Evolutionary conservation across 2,888 invertebrate species (phyloP), one percentile per base, ranked within the genome.

Genomic region (Amiota mariae): DNA sequence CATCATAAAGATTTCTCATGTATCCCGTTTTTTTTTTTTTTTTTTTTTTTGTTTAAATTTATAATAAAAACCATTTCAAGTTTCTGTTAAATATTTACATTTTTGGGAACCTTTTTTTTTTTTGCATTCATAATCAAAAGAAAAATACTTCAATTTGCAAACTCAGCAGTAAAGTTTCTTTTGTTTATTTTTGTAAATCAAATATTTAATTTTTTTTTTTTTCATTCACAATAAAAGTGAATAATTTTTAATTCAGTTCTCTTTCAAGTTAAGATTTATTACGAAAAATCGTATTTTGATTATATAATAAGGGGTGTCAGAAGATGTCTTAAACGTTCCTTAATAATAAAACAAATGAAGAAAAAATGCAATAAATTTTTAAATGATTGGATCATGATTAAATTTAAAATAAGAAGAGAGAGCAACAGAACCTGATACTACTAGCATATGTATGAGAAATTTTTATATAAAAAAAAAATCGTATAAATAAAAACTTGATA

Each of bases 81-180:
- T 68, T 51, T 51, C 54, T 20, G 24, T 49, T 51, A 51, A 68
- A 68, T 68, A 68, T 68, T 68, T 68, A 68, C 51, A 24, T 36
- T 12, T 59, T 59, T 36, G 36, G 36, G 36, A 6, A n/a, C n/a
- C n/a, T 59, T 18, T 59, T 10, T 3, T 11, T 59, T 9, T 18
- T 24, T 59, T 18, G 24, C 24, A 63, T 9, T 36, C 36, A 36
- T 36, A 36, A 36, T 12, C 61, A 61, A 13, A 36, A 63, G 46
- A 36, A 3, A 63, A 1, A 36, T 13, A 46, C 13, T 1, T 36
- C 11, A 13, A 46, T 66, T 8, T 18, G 24, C 51, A 68, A 67
- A 13, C 15, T 67, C 13, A 13, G 24, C 18, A 49, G 11, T 1
- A 12, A 24, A 8, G 10, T 18, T 66, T 66, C 54, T 12, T n/a